Conservation (phyloP, 1,140 invertebrate species). For the Lanistes nyassanus region DNA sequence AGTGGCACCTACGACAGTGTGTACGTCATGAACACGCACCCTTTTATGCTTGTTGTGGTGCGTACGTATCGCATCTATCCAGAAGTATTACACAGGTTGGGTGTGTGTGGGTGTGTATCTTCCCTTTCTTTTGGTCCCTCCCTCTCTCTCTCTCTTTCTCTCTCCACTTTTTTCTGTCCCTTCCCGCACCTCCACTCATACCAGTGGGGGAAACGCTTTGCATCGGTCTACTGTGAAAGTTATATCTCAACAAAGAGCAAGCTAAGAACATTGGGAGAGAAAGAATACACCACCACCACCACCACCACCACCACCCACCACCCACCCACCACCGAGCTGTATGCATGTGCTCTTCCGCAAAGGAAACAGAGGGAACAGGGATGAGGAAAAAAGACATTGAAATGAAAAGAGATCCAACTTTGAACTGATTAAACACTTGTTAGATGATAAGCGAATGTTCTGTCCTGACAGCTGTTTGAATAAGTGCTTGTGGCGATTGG, state of each 20-base stretch:
- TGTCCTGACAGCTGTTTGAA: too few relatives aligned
- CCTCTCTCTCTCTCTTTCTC: neutral
- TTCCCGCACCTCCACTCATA: neutral
- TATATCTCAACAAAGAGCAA: neutral
- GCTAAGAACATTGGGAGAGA: neutral
- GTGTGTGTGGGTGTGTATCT: neutral
- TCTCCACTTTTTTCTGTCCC: neutral
- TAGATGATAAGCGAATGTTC: too few relatives aligned
- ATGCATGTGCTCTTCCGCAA: too few relatives aligned
- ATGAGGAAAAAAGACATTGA: too few relatives aligned
- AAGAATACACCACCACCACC: neutral
- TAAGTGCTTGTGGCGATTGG: too few relatives aligned
- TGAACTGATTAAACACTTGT: too few relatives aligned
- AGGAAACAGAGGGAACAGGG: too few relatives aligned
- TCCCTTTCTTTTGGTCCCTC: neutral
- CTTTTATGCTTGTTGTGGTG: neutral
- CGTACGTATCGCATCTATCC: neutral
- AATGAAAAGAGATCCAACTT: too few relatives aligned
- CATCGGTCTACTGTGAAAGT: too few relatives aligned
- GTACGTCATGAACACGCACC: neutral
- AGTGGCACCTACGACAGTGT: too few relatives aligned
- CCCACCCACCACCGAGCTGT: too few relatives aligned
- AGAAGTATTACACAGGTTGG: neutral
- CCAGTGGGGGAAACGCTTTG: neutral
- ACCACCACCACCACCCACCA: constrained; percentile 15